A percentile compares a stretch with the other conserved stretches of the same genome.
Conservation (phyloP, 2,888 invertebrate genomes). For the Minunthozetes semirufus region DNA sequence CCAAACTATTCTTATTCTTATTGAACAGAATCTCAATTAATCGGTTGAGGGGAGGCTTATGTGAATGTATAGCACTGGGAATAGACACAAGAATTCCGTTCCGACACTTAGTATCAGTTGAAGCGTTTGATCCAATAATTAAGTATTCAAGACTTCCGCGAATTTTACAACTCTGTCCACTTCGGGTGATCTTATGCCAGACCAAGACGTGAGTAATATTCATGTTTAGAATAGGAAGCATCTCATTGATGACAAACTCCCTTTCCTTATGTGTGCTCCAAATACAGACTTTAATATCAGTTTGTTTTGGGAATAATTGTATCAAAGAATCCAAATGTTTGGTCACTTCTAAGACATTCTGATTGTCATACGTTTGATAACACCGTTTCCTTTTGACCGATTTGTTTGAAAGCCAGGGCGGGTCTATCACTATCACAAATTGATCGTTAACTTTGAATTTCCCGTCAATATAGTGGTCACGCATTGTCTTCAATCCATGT, state of each 20-base stretch:
- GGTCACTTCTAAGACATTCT: conserved; percentile 26
- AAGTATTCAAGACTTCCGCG: conserved; percentile 36
- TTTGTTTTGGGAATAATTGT: not conserved
- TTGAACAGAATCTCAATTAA: not conserved
- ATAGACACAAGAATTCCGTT: conserved; percentile 65
- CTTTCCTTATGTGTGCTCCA: conserved; percentile 36
- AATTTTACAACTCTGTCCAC: conserved; percentile 34
- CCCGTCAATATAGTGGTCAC: not conserved
- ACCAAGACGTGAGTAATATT: conserved; percentile 2
- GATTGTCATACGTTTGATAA: conserved; percentile 24
- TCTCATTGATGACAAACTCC: conserved; percentile 33
- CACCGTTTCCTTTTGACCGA: conserved; percentile 36
- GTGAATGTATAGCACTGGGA: conserved; percentile 87
- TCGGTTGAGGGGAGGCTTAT: conserved; percentile 73
- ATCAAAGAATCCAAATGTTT: not conserved
- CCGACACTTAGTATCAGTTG: not conserved
- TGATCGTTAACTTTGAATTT: not conserved
- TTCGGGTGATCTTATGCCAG: conserved; percentile 38
- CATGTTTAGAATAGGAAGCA: conserved; percentile 27
- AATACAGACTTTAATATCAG: conserved; percentile 24
- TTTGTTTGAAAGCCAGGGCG: conserved; percentile 35
- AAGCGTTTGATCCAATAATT: conserved; percentile 14
- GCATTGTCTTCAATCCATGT: not conserved
- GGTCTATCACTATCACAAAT: conserved; percentile 35
- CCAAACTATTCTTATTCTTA: not conserved